phyloP scores from a whole-genome alignment of 1,140 invertebrate genomes.

The Lordiphosa clarofinis region DNA sequence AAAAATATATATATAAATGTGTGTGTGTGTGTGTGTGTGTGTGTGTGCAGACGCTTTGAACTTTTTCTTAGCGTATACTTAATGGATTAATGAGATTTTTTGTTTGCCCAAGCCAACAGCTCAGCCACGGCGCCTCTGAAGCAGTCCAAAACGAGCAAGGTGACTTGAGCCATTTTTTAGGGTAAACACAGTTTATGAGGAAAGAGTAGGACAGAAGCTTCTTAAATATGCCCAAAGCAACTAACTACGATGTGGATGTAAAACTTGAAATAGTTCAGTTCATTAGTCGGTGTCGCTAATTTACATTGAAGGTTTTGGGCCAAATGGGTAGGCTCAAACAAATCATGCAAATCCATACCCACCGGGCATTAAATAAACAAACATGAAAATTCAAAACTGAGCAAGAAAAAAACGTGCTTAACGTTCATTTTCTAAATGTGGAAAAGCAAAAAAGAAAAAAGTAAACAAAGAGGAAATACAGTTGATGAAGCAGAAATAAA shows the following conservation, averaged over 20 bases:
- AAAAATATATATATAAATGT: conserved; percentile 7
- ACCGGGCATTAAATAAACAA: too few relatives aligned
- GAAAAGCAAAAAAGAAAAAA: too few relatives aligned
- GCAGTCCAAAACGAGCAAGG: conserved; percentile 30
- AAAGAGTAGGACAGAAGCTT: conserved; percentile 40
- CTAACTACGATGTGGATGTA: not conserved
- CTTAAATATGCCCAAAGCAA: conserved; percentile 6
- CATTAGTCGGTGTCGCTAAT: not conserved
- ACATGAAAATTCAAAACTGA: too few relatives aligned
- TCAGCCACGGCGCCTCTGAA: conserved; percentile 36
- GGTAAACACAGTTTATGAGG: conserved; percentile 65
- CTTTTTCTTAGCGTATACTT: conserved; percentile 75
- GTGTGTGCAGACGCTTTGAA: conserved; percentile 66
- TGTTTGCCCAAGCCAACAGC: conserved; percentile 74
- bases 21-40: conserved; percentile 27
- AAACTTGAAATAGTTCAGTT: conserved; percentile 1
- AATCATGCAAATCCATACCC: too few relatives aligned
- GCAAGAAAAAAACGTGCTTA: too few relatives aligned
- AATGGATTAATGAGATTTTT: conserved; percentile 78
- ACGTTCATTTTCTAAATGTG: too few relatives aligned
- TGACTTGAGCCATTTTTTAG: conserved; percentile 39
- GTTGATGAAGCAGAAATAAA: too few relatives aligned
- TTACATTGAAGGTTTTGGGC: not conserved
- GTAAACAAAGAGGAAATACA: too few relatives aligned
- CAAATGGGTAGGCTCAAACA: too few relatives aligned